These are phyloP conservation scores for Odontomyia ornata DNA, from an alignment of 2,888 invertebrate genomes.

Conservation along the genomic window DNA sequence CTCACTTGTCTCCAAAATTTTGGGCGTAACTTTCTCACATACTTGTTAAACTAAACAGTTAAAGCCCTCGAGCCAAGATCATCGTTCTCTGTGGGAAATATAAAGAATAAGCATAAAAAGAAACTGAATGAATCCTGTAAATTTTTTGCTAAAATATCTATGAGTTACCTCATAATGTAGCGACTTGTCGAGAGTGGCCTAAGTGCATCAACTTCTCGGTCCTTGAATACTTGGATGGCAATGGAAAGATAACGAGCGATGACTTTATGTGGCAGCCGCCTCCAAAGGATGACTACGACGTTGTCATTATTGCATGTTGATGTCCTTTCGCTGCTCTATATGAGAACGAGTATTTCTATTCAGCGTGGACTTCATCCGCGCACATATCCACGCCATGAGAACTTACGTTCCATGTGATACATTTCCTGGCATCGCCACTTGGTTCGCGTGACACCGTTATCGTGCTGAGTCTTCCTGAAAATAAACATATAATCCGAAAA, in stretches of 20 bases:
- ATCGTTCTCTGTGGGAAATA: background rate
- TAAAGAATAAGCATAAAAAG: background rate
- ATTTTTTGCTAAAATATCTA: background rate
- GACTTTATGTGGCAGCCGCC: conserved; percentile 12
- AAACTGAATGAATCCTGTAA: background rate
- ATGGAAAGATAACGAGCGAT: conserved; percentile 42
- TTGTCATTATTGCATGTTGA: conserved; percentile 27
- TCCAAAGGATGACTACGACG: background rate
- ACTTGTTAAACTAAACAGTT: background rate
- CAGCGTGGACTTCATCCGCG: background rate
- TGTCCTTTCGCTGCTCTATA: conserved; percentile 32
- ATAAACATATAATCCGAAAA: conserved; percentile 8
- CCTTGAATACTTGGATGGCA: conserved; percentile 31
- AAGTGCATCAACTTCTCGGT: conserved; percentile 23
- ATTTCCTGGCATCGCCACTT: background rate
- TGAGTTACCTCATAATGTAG: conserved; percentile 27
- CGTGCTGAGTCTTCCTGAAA: background rate
- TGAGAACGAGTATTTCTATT: background rate
- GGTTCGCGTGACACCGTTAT: conserved; percentile 12
- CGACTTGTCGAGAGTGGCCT: conserved; percentile 19
- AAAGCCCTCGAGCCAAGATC: conserved; percentile 4
- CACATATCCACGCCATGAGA: background rate
- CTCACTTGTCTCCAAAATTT: background rate
- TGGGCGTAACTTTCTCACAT: too few species aligned
- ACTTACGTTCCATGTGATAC: background rate